Base-by-base conservation (phyloP, 2,113 vertebrate genomes). In the Cathartes aura region DNA sequence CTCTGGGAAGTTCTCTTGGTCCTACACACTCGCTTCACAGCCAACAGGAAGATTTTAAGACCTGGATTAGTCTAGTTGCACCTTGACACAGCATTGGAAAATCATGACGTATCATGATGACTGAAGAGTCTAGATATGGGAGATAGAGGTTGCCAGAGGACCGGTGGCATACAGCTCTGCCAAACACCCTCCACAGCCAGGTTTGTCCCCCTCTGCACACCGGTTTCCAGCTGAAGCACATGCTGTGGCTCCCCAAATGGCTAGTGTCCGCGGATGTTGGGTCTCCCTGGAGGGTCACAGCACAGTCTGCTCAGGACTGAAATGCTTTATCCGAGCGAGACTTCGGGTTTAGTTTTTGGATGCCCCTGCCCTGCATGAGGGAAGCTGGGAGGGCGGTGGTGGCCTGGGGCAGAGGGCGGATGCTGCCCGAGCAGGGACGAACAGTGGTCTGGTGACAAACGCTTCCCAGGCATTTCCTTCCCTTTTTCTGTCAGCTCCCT, bases 91-190 rank as follows among this genome's bases (percentile, higher is more conserved):
- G 8, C 36, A 11, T 0, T 75, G 62, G 50, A 63, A 75, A 80
- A 88, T 10, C 0, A 0, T n/a, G 50, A 8, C 5, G 2, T 56
- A 24, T 58, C 1, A 3, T 5, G 19, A 24, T 36, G 58, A 72
- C 18, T 53, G 47, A 50, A 63, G 66, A 63, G 17, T 55, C 22
- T 36, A 42, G 53, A 10, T n/a, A 3, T 11, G 17, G 36, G 72
- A 27, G 43, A n/a, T 18, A 63, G 38, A 12, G 6, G 4, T 56
- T 2, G 1, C 32, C n/a, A 60, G 45, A 50, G 58, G 32, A 32
- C 18, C 3, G 5, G 34, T 74, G 76, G 50, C 21, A 17, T 0
- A 40, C 5, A 29, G 26, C 81, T 84, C 42, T 84, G 64, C 32
- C 43, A 62, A 34, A 50, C 30, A 26, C 27, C 15, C 42, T 73